A percentile compares a stretch with the other conserved stretches of the same genome.
Conservation (phyloP, 2,113 vertebrate species). For the Todiramphus chloris region DNA sequence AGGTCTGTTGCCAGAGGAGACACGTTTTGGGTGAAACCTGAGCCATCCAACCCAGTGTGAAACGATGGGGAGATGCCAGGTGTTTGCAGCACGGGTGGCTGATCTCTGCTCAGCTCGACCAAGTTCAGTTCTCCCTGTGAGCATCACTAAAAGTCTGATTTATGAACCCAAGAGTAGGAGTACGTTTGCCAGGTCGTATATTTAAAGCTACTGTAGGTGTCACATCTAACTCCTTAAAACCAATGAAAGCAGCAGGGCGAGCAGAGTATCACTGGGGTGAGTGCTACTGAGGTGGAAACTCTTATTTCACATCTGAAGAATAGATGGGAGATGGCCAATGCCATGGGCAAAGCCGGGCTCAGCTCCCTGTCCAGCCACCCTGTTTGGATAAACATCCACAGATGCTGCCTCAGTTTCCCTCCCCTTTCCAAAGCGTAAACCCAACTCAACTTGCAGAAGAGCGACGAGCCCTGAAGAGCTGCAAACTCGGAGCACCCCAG, state of each 20-base stretch:
- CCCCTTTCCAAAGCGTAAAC: neutral
- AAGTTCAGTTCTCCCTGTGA: neutral
- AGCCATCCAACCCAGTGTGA: fast-evolving
- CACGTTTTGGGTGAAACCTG: fast-evolving
- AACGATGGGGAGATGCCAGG: fast-evolving
- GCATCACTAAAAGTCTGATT: neutral
- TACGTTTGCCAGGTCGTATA: fast-evolving
- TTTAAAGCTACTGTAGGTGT: neutral
- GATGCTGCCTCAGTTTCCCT: neutral
- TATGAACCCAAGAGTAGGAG: neutral
- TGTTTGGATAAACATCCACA: fast-evolving
- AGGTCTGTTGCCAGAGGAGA: too few species aligned
- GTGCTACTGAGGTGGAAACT: fast-evolving
- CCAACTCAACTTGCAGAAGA: neutral
- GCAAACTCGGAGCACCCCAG: neutral
- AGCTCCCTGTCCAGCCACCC: fast-evolving
- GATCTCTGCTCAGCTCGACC: neutral
- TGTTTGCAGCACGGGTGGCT: fast-evolving
- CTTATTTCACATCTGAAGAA: neutral
- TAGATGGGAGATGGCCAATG: fast-evolving
- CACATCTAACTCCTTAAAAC: neutral
- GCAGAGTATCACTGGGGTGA: neutral
- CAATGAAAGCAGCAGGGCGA: fast-evolving
- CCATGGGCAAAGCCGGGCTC: fast-evolving
- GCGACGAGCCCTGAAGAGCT: neutral